Conservation (phyloP, 2,797 vertebrate genomes). For the Potorous gilbertii region DNA sequence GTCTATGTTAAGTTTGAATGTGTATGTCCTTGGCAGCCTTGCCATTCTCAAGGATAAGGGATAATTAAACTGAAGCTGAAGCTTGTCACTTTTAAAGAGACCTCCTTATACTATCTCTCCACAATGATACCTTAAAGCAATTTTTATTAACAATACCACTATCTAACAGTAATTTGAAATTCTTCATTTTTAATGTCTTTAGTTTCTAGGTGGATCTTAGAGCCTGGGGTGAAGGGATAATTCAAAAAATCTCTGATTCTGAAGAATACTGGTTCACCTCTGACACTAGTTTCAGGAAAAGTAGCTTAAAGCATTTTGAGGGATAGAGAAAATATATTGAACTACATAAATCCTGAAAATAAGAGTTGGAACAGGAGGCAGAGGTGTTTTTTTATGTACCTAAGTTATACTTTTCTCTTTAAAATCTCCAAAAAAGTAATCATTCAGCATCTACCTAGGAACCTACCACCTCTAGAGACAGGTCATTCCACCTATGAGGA, state of each 20-base stretch:
- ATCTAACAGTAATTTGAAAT: neutral
- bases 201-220: neutral
- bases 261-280: neutral
- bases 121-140: neutral
- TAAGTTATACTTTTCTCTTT: neutral
- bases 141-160: neutral
- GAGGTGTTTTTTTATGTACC: neutral
- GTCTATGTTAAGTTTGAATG: too few relatives aligned
- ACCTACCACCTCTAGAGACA: neutral
- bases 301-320: neutral
- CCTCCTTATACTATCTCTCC: neutral
- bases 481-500: neutral
- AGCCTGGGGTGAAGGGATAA: neutral
- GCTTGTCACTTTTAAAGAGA: neutral
- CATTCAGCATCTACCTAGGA: neutral
- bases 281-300: neutral
- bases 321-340: neutral
- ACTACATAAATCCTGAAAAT: neutral
- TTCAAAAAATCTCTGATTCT: neutral
- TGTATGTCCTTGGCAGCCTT: neutral
- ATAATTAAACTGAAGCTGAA: neutral
- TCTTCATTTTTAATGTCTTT: neutral
- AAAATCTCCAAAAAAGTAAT: neutral
- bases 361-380: neutral
- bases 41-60: neutral